Evolutionary conservation across 2,888 invertebrate species (phyloP).

Genomic region (Atrina japonica): DNA sequence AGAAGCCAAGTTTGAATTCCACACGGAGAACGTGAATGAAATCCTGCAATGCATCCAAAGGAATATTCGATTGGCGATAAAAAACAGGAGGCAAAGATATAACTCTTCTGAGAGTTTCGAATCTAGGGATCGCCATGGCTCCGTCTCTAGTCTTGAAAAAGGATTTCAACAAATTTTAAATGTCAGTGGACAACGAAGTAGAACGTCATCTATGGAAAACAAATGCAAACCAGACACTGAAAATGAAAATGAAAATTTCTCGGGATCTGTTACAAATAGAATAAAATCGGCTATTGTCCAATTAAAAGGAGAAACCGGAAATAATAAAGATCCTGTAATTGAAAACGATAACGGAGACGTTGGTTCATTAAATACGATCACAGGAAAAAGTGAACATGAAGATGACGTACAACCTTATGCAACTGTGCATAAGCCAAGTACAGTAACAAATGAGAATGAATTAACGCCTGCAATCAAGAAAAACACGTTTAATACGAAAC

Average conservation of each 20-base stretch:
- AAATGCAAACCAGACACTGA: not conserved
- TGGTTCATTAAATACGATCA: too few species aligned
- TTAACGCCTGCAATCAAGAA: too few species aligned
- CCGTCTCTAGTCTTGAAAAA: not conserved
- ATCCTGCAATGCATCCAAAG: constrained; percentile 57
- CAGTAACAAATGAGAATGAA: too few species aligned
- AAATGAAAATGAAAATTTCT: too few species aligned
- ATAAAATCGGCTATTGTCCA: not conserved
- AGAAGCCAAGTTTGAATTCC: constrained; percentile 60
- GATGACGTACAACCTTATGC: too few species aligned
- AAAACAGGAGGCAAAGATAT: not conserved
- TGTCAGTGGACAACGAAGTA: constrained; percentile 5
- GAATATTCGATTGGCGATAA: constrained; percentile 56
- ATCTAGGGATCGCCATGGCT: not conserved
- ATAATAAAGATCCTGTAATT: too few species aligned
- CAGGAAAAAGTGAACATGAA: too few species aligned
- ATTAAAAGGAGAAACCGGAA: not conserved
- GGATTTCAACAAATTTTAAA: constrained; percentile 21
- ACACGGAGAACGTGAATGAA: constrained; percentile 46
- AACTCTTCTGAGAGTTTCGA: constrained; percentile 1
- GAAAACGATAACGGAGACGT: too few species aligned
- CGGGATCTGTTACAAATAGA: not conserved
- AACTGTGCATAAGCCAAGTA: too few species aligned
- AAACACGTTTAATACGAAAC: too few species aligned
- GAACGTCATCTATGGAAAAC: constrained; percentile 16